Evolutionary conservation across 2,797 vertebrate genomes (phyloP), one percentile per base, ranked within the genome.

Genomic region (Xiphorhynchus erythropygius): DNA sequence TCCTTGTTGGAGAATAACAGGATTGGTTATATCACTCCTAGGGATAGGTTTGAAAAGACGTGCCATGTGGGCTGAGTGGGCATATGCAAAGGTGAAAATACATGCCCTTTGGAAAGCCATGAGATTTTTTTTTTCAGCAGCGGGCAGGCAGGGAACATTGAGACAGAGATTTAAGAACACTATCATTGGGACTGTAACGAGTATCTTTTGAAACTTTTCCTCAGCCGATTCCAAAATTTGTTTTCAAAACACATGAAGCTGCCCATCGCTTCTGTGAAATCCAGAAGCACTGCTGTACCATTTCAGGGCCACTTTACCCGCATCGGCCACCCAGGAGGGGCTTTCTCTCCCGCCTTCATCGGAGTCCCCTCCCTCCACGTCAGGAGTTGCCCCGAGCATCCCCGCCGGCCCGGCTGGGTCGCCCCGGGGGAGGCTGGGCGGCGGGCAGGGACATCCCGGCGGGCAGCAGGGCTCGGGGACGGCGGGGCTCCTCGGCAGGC

Each of bases 51-150:
- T 83, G 76, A 56, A 76, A 94, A 67, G 24, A 44, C 16, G 14
- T 10, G n/a, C 76, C 77, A 28, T 37, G 59, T 39, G 42, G 35
- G 35, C 73, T n/a, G 44, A 71, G 27, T 12, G 42, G 50, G 49
- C 46, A 93, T 8, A 78, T 11, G 44, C 44, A 69, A 47, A 79
- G 62, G 67, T 65, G 86, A 82, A 90, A 87, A 87, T 57, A 55
- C 0, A 67, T 4, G 46, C 10, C 87, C 27, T 81, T 56, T 70
- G 21, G 30, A 85, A 85, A 91, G 30, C 35, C 35, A 16, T 11
- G 28, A 32, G 33, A 27, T 39, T n/a, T 56, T 47, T 47, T 42
- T 44, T 44, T 84, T 83, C 78, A 56, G 59, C 41, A 84, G 74
- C 7, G 2, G 37, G 53, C 55, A 42, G 23, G 32, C 32, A 30